These are phyloP conservation scores for Hermetia illucens DNA, from an alignment of 1,140 invertebrate genomes.

Conservation along the genomic window DNA sequence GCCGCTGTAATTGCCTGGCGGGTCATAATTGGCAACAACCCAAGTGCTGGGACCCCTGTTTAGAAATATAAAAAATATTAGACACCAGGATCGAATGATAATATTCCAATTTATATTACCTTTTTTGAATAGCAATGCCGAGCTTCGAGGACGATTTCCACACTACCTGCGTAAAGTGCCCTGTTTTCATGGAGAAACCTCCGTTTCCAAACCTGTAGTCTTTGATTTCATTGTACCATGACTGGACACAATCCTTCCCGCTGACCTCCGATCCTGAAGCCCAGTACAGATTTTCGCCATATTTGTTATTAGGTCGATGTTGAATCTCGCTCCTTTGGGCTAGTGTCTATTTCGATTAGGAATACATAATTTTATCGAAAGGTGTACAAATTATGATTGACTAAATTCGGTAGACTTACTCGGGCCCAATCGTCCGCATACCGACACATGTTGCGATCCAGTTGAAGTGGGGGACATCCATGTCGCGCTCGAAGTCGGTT, in stretches of 20 bases:
- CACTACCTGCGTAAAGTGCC: slow-evolving; percentile 50
- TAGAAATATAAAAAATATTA: too few species aligned
- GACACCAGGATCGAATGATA: too few species aligned
- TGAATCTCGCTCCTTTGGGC: slow-evolving; percentile 43
- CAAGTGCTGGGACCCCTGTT: too few species aligned
- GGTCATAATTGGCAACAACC: too few species aligned
- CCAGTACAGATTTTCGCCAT: slow-evolving; percentile 34
- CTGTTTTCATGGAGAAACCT: slow-evolving; percentile 14
- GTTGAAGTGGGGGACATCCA: slow-evolving; percentile 40
- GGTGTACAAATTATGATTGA: neutral
- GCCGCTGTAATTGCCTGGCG: too few species aligned
- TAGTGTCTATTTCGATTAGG: slow-evolving; percentile 28
- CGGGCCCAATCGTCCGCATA: slow-evolving; percentile 50
- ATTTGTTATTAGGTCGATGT: slow-evolving; percentile 44
- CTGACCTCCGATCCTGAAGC: slow-evolving; percentile 38
- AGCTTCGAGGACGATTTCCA: slow-evolving; percentile 51
- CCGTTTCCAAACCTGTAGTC: slow-evolving; percentile 34
- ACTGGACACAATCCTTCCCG: slow-evolving; percentile 37
- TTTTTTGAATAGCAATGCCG: slow-evolving; percentile 52
- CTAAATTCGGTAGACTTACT: slow-evolving; percentile 35
- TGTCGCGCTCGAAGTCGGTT: slow-evolving; percentile 51
- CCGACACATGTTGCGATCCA: slow-evolving; percentile 44
- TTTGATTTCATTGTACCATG: slow-evolving; percentile 43
- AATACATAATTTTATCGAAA: neutral
- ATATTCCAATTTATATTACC: too few species aligned